A percentile compares a stretch with the other conserved stretches of the same genome.
Conservation (phyloP, 2,797 vertebrate species). For the Megalops cyprinoides region DNA sequence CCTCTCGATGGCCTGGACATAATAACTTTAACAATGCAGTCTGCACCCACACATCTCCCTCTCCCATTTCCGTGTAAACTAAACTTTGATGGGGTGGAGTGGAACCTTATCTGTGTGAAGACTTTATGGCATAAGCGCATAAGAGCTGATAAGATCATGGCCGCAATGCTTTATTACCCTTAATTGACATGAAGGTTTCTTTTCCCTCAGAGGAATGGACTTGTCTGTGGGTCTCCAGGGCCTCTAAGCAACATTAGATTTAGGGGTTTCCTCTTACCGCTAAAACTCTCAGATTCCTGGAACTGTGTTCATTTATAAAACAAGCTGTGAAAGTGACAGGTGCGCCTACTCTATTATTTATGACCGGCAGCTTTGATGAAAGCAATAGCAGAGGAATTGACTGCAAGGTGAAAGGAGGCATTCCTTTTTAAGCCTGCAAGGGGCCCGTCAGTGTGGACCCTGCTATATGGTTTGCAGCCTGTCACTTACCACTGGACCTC, state of each 20-base stretch:
- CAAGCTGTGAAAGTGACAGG: constrained; percentile 26
- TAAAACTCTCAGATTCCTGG: constrained; percentile 18
- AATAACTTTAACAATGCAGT: neutral
- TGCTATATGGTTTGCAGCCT: neutral
- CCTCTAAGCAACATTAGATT: constrained; percentile 25
- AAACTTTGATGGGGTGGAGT: neutral
- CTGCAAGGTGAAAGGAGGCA: neutral
- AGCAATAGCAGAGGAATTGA: neutral
- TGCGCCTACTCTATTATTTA: constrained; percentile 13
- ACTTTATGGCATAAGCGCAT: constrained; percentile 2
- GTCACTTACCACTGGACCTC: no score
- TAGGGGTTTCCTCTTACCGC: constrained; percentile 7
- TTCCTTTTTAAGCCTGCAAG: neutral
- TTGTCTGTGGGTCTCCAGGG: constrained; percentile 8
- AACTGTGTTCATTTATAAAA: constrained; percentile 17
- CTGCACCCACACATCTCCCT: neutral
- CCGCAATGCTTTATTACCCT: constrained; percentile 25
- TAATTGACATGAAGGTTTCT: neutral
- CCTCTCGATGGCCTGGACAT: neutral
- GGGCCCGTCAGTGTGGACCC: neutral
- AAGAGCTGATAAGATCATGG: constrained; percentile 20
- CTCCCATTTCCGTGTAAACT: neutral
- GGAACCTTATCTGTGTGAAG: constrained; percentile 8
- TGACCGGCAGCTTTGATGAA: constrained; percentile 17
- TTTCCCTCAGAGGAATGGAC: neutral